Evolutionary conservation across 2,888 invertebrate genomes (phyloP).

Genomic region (Lissocephala sabroskyi): DNA sequence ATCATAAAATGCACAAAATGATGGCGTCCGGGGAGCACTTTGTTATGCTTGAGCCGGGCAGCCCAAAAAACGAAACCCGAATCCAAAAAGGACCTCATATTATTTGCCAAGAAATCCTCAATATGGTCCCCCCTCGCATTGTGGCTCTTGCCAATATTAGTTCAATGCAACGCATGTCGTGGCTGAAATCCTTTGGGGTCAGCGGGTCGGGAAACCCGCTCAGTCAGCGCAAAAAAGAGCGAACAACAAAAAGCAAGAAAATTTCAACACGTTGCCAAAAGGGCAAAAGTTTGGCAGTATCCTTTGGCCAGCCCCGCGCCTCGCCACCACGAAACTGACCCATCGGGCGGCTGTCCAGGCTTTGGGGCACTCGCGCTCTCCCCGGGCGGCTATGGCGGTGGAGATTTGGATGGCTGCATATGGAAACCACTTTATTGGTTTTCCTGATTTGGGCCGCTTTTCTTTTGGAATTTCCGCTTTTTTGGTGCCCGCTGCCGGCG

Average conservation of each 20-base stretch:
- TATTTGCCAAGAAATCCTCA: constrained; percentile 13
- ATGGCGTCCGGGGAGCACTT: constrained; percentile 48
- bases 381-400: not conserved
- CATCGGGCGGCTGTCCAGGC: constrained; percentile 12
- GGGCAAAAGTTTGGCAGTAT: no score
- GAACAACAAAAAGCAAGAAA: not conserved
- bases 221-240: not conserved
- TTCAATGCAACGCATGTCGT: constrained; percentile 42
- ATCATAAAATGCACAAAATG: constrained; percentile 50
- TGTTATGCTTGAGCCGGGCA: no score
- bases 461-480: no score
- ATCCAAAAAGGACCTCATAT: not conserved
- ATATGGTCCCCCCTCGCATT: not conserved
- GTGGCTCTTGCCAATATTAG: constrained; percentile 37
- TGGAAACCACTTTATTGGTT: constrained; percentile 48
- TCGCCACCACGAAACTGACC: constrained; percentile 1
- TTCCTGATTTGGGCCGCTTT: no score
- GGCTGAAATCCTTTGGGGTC: constrained; percentile 53
- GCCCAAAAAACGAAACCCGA: constrained; percentile 1
- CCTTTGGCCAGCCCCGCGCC: no score
- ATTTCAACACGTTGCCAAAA: no score
- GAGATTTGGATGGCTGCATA: constrained; percentile 22
- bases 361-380: not conserved
- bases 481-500: no score
- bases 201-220: constrained; percentile 5